Evolutionary conservation across 2,797 vertebrate genomes (phyloP).

Genomic region (Numenius phaeopus): DNA sequence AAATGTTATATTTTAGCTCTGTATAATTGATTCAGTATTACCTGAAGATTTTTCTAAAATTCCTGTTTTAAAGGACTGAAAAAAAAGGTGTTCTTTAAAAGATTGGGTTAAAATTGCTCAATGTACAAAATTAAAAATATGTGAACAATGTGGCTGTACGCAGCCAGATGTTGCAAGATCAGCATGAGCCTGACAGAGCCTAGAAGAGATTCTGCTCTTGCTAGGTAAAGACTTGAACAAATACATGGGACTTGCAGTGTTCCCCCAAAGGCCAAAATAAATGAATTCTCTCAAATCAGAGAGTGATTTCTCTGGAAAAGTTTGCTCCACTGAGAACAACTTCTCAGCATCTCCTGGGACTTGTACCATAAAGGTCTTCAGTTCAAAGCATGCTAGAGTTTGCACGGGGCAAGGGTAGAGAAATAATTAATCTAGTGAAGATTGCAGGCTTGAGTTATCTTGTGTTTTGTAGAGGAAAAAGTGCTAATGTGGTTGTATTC

Average conservation of each 20-base stretch:
- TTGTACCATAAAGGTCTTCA: conserved; percentile 40
- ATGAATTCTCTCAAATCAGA: conserved; percentile 57
- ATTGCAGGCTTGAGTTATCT: background rate
- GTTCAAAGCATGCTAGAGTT: conserved; percentile 26
- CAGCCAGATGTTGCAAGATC: conserved; percentile 26
- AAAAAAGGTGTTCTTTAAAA: background rate
- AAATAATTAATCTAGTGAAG: conserved; percentile 29
- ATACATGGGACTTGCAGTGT: conserved; percentile 58
- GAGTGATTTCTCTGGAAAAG: conserved; percentile 46
- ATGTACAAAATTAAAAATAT: background rate
- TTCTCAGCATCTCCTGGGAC: conserved; percentile 40
- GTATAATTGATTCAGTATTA: background rate
- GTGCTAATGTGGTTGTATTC: background rate
- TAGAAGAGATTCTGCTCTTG: background rate
- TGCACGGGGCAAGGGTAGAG: background rate
- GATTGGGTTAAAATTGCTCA: background rate
- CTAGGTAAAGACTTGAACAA: conserved; percentile 57
- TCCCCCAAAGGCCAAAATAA: conserved; percentile 63
- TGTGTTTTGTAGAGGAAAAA: background rate
- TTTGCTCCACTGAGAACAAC: conserved; percentile 33
- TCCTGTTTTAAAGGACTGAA: background rate
- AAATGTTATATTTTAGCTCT: background rate
- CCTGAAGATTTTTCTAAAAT: background rate
- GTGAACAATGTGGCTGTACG: background rate
- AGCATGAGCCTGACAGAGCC: conserved; percentile 16